These are phyloP conservation scores for Gymnoscelis rufifasciata DNA, from an alignment of 2,888 invertebrate genomes.

Conservation along the genomic window DNA sequence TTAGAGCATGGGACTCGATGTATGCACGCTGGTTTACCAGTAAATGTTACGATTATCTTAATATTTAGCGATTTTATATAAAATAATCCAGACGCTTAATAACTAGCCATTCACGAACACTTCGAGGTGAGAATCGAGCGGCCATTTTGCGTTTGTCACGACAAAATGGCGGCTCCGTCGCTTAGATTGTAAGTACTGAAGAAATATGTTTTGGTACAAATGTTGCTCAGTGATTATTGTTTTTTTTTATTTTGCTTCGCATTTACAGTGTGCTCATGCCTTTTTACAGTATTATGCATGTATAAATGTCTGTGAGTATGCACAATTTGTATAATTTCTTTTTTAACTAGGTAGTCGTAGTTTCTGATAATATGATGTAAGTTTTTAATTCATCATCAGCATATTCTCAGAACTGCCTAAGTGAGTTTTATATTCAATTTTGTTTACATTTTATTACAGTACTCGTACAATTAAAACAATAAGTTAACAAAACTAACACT, in stretches of 20 bases:
- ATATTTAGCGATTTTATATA: conserved; percentile 28
- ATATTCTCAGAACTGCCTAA: conserved; percentile 50
- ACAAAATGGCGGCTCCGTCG: conserved; percentile 62
- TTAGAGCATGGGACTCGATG: conserved; percentile 46
- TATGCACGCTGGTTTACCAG: conserved; percentile 45
- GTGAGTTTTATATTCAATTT: conserved; percentile 53
- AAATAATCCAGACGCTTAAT: conserved; percentile 31
- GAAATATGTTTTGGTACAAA: conserved; percentile 68
- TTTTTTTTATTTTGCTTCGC: conserved; percentile 60
- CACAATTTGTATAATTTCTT: conserved; percentile 67
- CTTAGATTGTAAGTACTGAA: conserved; percentile 69
- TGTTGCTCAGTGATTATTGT: conserved; percentile 48
- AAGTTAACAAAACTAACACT: conserved; percentile 28
- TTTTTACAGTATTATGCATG: conserved; percentile 77
- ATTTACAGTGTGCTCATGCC: conserved; percentile 76
- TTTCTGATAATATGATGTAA: conserved; percentile 51
- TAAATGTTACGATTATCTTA: conserved; percentile 38
- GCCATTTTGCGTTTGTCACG: conserved; percentile 58
- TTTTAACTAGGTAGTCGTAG: conserved; percentile 36
- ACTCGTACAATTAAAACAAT: conserved; percentile 35
- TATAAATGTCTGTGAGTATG: conserved; percentile 69
- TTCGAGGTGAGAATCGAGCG: conserved; percentile 51
- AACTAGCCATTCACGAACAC: conserved; percentile 47
- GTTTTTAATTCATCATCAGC: conserved; percentile 31
- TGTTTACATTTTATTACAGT: conserved; percentile 39